Evolutionary conservation across 2,797 vertebrate genomes (phyloP).

Genomic region (Alfaro cultratus): DNA sequence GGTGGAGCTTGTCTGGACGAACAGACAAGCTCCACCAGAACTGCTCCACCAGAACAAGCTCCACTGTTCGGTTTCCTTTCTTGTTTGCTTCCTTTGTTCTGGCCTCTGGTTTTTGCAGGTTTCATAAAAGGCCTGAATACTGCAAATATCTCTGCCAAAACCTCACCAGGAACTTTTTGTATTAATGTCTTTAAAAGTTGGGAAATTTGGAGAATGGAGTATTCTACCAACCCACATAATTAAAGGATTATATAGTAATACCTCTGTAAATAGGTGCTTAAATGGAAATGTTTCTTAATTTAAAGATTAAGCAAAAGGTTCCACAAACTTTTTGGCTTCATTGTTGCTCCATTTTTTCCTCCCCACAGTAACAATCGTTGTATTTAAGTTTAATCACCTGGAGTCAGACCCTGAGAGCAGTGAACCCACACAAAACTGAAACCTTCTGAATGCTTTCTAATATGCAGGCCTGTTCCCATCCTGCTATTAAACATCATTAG

Average conservation of each 20-base stretch:
- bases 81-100: background rate
- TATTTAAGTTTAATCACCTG: conserved; percentile 7
- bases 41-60: too few relatives aligned
- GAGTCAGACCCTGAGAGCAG: conserved; percentile 19
- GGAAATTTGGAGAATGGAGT: background rate
- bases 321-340: background rate
- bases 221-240: background rate
- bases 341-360: background rate
- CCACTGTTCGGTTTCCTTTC: background rate
- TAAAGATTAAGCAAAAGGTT: background rate
- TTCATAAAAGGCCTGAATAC: background rate
- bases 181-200: background rate
- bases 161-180: background rate
- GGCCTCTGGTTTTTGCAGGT: background rate
- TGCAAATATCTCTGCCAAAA: background rate
- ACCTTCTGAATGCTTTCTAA: conserved; percentile 2
- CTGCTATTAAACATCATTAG: conserved; percentile 44
- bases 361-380: background rate
- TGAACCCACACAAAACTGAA: background rate
- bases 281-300: background rate
- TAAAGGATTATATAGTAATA: background rate
- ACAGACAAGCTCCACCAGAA: too few relatives aligned
- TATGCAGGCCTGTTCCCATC: conserved; percentile 19
- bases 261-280: background rate
- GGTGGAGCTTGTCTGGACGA: background rate